A percentile compares a stretch with the other conserved stretches of the same genome.
Conservation (phyloP, 2,113 vertebrate genomes). For the Corapipo altera region DNA sequence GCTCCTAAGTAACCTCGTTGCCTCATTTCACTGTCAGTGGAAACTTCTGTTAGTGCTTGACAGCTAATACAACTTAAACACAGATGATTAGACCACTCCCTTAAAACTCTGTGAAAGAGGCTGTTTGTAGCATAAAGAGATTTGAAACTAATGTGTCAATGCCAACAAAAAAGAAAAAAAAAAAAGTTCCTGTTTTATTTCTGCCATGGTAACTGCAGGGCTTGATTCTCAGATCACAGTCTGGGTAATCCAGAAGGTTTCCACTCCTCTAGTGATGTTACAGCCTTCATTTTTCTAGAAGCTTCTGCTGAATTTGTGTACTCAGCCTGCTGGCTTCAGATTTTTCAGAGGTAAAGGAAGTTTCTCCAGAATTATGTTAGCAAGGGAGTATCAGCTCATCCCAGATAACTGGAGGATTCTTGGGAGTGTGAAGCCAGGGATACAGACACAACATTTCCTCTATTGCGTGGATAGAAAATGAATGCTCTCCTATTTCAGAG, state of each 20-base stretch:
- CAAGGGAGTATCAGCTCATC: neutral
- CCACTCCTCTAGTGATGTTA: neutral
- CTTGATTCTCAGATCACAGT: neutral
- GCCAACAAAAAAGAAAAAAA: neutral
- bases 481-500: neutral
- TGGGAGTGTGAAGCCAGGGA: neutral
- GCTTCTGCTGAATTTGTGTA: constrained; percentile 1
- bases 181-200: neutral
- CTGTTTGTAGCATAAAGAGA: neutral
- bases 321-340: neutral
- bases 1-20: neutral
- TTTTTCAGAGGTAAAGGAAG: neutral
- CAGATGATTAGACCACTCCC: neutral
- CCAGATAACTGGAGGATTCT: neutral
- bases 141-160: neutral
- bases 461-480: neutral
- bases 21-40: neutral
- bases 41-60: neutral
- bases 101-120: neutral
- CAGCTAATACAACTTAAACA: neutral
- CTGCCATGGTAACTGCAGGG: neutral
- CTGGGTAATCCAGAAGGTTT: constrained; percentile 28
- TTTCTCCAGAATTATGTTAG: neutral
- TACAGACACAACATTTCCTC: neutral
- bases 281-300: neutral